Percentiles rank a stretch among this genome's conserved stretches.
phyloP scores from a whole-genome alignment of 1,140 invertebrate species.

The Hycleus phaleratus region DNA sequence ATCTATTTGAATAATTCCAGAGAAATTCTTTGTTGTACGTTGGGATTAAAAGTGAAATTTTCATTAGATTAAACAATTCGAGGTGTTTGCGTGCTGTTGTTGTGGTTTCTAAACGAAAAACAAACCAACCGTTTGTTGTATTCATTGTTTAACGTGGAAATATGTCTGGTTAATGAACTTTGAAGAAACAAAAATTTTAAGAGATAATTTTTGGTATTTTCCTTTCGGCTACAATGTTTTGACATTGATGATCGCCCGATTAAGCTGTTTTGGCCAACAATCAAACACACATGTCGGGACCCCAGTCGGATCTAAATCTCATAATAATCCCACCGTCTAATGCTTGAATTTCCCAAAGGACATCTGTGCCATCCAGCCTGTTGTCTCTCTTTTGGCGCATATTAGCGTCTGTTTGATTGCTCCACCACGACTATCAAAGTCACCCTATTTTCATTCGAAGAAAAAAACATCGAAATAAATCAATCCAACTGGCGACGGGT shows the following conservation, averaged over 20 bases:
- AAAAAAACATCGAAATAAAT: background rate
- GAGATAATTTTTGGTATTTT: too few relatives aligned
- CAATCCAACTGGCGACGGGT: slow-evolving; percentile 8
- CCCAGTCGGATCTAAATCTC: slow-evolving; percentile 7
- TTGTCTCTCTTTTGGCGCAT: background rate
- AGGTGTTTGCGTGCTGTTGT: too few relatives aligned
- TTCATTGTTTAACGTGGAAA: too few relatives aligned
- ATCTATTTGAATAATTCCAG: too few relatives aligned
- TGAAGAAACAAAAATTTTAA: too few relatives aligned
- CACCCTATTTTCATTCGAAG: background rate
- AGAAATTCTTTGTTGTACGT: too few relatives aligned
- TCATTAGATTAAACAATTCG: too few relatives aligned
- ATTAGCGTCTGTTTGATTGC: slow-evolving; percentile 6
- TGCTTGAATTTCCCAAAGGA: slow-evolving; percentile 12
- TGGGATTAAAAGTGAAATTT: too few relatives aligned
- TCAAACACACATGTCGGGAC: slow-evolving; percentile 8
- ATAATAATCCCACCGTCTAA: slow-evolving; percentile 13
- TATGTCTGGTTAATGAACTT: too few relatives aligned
- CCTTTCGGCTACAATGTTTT: slow-evolving; percentile 5
- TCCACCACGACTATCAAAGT: slow-evolving; percentile 1
- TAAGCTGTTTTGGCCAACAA: slow-evolving; percentile 10
- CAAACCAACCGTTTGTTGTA: too few relatives aligned
- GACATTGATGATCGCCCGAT: slow-evolving; percentile 7
- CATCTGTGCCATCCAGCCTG: slow-evolving; percentile 8
- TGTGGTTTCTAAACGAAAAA: too few relatives aligned